Conservation (phyloP, 2,888 invertebrate species). For the Drosophila anomelani region DNA sequence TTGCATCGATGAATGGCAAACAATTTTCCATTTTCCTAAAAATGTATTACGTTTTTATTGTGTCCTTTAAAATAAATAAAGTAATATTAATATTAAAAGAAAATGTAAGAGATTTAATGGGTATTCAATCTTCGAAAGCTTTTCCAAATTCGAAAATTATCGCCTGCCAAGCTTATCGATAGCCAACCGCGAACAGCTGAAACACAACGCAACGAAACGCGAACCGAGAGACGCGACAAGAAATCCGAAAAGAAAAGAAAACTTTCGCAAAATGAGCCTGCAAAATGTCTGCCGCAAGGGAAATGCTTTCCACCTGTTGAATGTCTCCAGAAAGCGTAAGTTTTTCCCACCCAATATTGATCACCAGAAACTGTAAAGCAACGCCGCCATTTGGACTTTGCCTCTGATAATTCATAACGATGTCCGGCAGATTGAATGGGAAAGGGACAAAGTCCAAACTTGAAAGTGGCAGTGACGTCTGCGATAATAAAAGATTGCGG, state of each 20-base stretch:
- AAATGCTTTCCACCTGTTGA: slow-evolving; percentile 42
- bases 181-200: slow-evolving; percentile 26
- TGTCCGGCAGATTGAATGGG: slow-evolving; percentile 32
- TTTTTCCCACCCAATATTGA: slow-evolving; percentile 11
- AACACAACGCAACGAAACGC: slow-evolving; percentile 17
- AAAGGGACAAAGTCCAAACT: slow-evolving; percentile 67
- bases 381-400: slow-evolving; percentile 40
- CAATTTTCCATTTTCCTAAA: neutral
- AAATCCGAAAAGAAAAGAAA: slow-evolving; percentile 20
- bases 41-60: neutral
- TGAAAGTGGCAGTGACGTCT: slow-evolving; percentile 41
- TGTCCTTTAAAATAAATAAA: neutral
- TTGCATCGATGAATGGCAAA: neutral
- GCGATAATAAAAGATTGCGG: slow-evolving; percentile 3
- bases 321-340: slow-evolving; percentile 54
- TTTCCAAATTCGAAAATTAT: neutral
- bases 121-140: slow-evolving; percentile 1
- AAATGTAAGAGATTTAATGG: too few species aligned
- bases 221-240: slow-evolving; percentile 15
- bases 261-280: slow-evolving; percentile 55
- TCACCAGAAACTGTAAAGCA: too few species aligned
- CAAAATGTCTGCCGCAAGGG: slow-evolving; percentile 60
- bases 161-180: slow-evolving; percentile 7
- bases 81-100: too few species aligned
- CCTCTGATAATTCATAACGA: slow-evolving; percentile 20